Conservation (phyloP, 2,113 vertebrate species). For the Nematolebias whitei region DNA sequence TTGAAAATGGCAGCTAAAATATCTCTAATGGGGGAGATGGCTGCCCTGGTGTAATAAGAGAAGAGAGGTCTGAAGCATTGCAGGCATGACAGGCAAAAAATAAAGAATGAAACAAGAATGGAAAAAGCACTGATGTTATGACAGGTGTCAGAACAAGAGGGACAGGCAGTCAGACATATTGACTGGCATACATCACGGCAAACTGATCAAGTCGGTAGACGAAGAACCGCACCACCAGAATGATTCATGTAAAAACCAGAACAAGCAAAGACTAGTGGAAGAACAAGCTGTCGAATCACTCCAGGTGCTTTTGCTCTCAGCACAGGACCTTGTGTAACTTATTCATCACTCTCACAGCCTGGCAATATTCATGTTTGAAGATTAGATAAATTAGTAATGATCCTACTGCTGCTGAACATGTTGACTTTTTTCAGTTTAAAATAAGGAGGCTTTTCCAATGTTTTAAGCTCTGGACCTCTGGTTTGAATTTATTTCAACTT, state of each 20-base stretch:
- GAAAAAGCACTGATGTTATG: constrained; percentile 23
- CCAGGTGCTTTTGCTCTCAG: constrained; percentile 16
- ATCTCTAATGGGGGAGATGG: constrained; percentile 47
- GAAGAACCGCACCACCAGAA: not conserved
- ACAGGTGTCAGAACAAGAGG: constrained; percentile 34
- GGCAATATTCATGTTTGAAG: constrained; percentile 56
- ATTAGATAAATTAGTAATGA: constrained; percentile 72
- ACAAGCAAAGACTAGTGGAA: not conserved
- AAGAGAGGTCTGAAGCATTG: constrained; percentile 8
- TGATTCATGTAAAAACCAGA: constrained; percentile 10
- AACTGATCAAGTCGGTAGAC: constrained; percentile 30
- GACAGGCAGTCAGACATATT: constrained; percentile 23
- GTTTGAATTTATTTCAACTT: constrained; percentile 9
- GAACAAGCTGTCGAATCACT: constrained; percentile 4
- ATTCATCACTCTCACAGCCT: constrained; percentile 46
- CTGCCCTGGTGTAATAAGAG: constrained; percentile 36
- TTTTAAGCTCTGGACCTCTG: constrained; percentile 15
- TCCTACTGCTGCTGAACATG: constrained; percentile 46
- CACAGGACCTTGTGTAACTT: constrained; percentile 37
- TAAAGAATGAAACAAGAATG: not conserved
- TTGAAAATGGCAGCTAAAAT: constrained; percentile 64
- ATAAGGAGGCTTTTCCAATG: constrained; percentile 26
- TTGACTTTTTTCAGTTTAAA: constrained; percentile 40
- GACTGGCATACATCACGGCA: constrained; percentile 18
- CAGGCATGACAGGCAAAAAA: constrained; percentile 5